A percentile compares a stretch with the other conserved stretches of the same genome.
phyloP scores from a whole-genome alignment of 2,797 vertebrate genomes.

The Pangasius djambal region DNA sequence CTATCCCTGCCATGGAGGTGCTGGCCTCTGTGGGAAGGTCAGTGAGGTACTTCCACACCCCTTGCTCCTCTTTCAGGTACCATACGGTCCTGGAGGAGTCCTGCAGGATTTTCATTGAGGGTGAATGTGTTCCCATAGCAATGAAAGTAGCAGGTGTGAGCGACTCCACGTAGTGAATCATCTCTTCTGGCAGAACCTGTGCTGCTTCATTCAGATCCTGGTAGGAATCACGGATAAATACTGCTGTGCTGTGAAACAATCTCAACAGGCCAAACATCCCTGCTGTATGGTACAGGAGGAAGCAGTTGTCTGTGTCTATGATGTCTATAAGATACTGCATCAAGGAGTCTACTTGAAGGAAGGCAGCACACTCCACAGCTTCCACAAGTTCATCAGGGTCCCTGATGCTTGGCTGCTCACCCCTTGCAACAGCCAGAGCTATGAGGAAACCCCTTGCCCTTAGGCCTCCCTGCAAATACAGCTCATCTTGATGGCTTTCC shows the following conservation, averaged over 20 bases:
- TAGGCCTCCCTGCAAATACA: slow-evolving; percentile 81
- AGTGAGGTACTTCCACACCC: slow-evolving; percentile 87
- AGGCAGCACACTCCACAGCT: slow-evolving; percentile 89
- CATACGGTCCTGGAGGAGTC: slow-evolving; percentile 87
- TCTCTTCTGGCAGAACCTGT: slow-evolving; percentile 74
- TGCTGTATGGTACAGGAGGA: slow-evolving; percentile 84
- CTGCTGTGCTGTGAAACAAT: slow-evolving; percentile 79
- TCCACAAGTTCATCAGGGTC: slow-evolving; percentile 84
- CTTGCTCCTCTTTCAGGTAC: slow-evolving; percentile 86
- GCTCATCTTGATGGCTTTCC: slow-evolving; percentile 82
- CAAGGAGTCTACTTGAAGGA: slow-evolving; percentile 84
- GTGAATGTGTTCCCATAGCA: slow-evolving; percentile 88
- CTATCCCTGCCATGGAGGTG: slow-evolving; percentile 91
- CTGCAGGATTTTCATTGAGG: slow-evolving; percentile 82
- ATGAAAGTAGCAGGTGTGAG: slow-evolving; percentile 82
- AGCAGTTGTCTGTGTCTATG: slow-evolving; percentile 88
- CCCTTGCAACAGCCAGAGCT: slow-evolving; percentile 82
- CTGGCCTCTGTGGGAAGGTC: slow-evolving; percentile 86
- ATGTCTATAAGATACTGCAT: slow-evolving; percentile 81
- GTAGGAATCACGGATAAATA: slow-evolving; percentile 86
- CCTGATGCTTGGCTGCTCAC: slow-evolving; percentile 76
- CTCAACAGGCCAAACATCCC: slow-evolving; percentile 82
- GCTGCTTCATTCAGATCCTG: slow-evolving; percentile 74
- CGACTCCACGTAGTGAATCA: slow-evolving; percentile 79
- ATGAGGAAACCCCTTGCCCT: slow-evolving; percentile 80